Evolutionary conservation across 1,140 invertebrate species (phyloP), one percentile per base, ranked within the genome.

Genomic region (Pachypsylla venusta): DNA sequence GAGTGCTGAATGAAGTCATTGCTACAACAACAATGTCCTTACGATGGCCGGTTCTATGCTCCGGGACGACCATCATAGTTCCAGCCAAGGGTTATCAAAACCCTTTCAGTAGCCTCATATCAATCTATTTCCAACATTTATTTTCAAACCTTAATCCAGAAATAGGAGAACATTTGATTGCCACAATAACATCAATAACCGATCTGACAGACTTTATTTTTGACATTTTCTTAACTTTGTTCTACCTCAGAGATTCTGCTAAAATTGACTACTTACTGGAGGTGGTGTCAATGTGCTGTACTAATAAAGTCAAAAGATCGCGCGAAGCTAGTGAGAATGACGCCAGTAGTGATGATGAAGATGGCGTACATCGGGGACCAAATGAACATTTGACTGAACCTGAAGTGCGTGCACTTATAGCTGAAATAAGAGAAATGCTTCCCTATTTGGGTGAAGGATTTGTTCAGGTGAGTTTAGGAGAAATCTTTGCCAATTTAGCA

Each of bases 371-470:
- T 19, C 42, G n/a, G 16, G 42, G 16, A 3, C 42, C 16, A 19
- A 48, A 48, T 7, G 56, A 27, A 20, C 54, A 61, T 56, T 42
- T 58, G 57, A 59, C 40, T 1, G 70, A 75, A 61, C 62, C 77
- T 19, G 72, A 75, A 63, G 68, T 83, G 42, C 74, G 79, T 57
- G 78, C 76, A 5, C 70, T 81, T 20, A 80, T 88, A 25, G 75
- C 74, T 24, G 76, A 81, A 71, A 80, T 91, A 1, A 80, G 81
- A 66, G 88, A 92, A 67, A 80, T 92, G 58, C 73, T 94, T 19
- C 84, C 83, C 16, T 77, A 91, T 70, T 72, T 89, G 53, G 86
- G 85, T 1, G 84, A 84, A 66, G 85, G 77, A 60, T 82, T 82
- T 66, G 75, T 81, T 60, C 66, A 77, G 71, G 79, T 79, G 69